Evolutionary conservation across 1,140 invertebrate genomes (phyloP), one percentile per base, ranked within the genome.

Genomic region (Caenorhabditis brenneri): DNA sequence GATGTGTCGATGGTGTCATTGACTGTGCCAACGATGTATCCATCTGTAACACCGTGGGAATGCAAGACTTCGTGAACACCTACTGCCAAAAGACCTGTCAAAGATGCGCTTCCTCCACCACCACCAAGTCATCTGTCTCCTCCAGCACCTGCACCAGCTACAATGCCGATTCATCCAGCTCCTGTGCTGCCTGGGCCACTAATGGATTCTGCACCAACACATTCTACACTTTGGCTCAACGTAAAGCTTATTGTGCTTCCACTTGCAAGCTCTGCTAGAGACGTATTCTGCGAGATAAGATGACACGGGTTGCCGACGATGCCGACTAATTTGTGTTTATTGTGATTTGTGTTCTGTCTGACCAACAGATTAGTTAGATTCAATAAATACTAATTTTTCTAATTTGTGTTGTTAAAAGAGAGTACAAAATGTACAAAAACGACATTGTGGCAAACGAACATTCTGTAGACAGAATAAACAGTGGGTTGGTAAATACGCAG

Each of bases 151-250:
- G 65, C 10, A 74, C 65, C 5, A 36, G 29, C 6, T 53, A 80
- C 29, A 80, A 29, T 48, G 24, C 78, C 16, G 46, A 53, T 16
- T 49, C 46, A 39, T 51, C 31, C 49, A 22, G 31, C 4, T 16
- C 46, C 22, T 80, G 78, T 19, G 16, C 46, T 0, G 5, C 46
- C 6, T 80, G 78, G 78, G 78, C 78, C 5, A 31, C 22, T 12
- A 80, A 80, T 16, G 78, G 78, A 51, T 80, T 80, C 78, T 80
- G 78, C 16, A 80, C 27, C 48, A 80, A 80, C 48, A 80, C 78
- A 10, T 80, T 51, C 49, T 80, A 80, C 78, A 80, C 78, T 1
- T 6, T 31, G 9, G 78, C 78, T 24, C 22, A 29, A 15, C 12
- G 49, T 3, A 49, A 80, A 39, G 15, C 78, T 7, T 80, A 80